phyloP scores from a whole-genome alignment of 1,140 invertebrate species.

The Fragariocoptes setiger region DNA sequence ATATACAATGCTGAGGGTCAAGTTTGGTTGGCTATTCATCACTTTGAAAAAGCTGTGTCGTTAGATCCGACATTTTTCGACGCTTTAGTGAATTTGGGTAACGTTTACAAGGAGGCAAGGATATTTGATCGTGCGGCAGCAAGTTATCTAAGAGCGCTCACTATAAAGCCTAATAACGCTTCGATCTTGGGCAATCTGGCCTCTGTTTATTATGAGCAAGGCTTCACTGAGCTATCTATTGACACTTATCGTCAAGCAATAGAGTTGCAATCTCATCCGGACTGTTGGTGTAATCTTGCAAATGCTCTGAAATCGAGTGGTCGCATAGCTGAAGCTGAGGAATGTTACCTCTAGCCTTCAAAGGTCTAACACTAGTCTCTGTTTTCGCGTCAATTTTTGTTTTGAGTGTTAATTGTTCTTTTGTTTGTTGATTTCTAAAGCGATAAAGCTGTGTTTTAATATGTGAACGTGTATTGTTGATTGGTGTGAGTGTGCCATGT shows the following conservation, averaged over 20 bases:
- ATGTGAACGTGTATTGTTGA: too few species aligned
- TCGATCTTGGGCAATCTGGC: conserved; percentile 94
- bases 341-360: too few species aligned
- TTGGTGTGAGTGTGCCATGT: too few species aligned
- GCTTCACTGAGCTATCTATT: conserved; percentile 85
- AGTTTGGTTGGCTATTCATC: conserved; percentile 98
- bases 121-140: conserved; percentile 97
- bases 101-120: conserved; percentile 92
- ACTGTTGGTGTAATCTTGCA: conserved; percentile 96
- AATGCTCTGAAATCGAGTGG: conserved; percentile 98
- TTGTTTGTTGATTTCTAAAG: too few species aligned
- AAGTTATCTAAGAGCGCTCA: conserved; percentile 81
- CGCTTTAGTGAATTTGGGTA: conserved; percentile 95
- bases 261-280: conserved; percentile 87
- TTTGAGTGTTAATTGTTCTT: too few species aligned
- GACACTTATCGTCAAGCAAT: conserved; percentile 83
- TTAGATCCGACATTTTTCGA: conserved; percentile 96
- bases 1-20: conserved; percentile 99
- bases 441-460: too few species aligned
- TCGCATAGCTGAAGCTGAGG: conserved; percentile 69
- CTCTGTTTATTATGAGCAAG: conserved; percentile 97
- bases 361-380: too few species aligned
- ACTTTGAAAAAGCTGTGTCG: conserved; percentile 98
- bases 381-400: too few species aligned
- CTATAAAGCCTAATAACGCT: conserved; percentile 84